phyloP scores from a whole-genome alignment of 2,113 vertebrate genomes.

The Mobula birostris region DNA sequence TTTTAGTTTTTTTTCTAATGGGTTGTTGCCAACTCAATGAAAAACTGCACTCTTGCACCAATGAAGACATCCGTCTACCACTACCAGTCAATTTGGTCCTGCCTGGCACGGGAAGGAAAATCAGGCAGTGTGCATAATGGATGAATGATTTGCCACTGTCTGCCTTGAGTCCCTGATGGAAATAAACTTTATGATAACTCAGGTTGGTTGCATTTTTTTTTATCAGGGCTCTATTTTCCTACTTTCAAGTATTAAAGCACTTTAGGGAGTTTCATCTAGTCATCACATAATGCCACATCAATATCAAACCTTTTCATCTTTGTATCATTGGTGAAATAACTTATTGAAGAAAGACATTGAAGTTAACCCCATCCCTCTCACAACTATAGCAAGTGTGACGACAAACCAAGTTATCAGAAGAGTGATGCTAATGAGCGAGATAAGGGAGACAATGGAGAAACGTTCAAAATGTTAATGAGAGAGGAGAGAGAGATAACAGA shows the following conservation, averaged over 20 bases:
- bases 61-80: not conserved
- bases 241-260: not conserved
- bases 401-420: no score
- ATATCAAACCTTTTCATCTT: not conserved
- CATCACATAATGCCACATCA: not conserved
- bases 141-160: not conserved
- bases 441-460: no score
- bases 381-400: not conserved
- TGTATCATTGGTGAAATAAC: not conserved
- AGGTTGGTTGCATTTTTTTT: not conserved
- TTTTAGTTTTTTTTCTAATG: no score
- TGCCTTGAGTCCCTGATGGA: not conserved
- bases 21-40: not conserved
- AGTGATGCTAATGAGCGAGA: no score
- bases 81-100: not conserved
- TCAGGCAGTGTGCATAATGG: not conserved
- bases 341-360: not conserved
- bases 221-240: not conserved
- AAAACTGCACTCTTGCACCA: not conserved
- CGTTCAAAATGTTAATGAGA: no score
- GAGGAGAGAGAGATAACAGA: no score
- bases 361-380: not conserved
- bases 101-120: not conserved
- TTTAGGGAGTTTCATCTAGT: not conserved
- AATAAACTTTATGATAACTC: not conserved